A percentile compares a stretch with the other conserved stretches of the same genome.
These are phyloP conservation scores for Leptinotarsa juncta DNA, from an alignment of 2,888 invertebrate species.

Conservation along the genomic window DNA sequence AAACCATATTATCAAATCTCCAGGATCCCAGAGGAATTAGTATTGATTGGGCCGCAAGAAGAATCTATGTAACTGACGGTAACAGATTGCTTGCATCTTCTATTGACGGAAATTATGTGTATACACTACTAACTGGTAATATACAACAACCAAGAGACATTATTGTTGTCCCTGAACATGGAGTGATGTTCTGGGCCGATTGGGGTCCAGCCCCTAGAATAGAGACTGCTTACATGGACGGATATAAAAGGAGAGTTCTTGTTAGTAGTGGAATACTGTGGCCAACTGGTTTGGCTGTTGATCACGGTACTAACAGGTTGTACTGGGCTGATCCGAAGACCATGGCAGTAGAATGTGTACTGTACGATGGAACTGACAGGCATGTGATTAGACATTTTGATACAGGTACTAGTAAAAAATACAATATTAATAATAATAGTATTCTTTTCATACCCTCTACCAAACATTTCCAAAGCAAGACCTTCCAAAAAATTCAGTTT, in stretches of 20 bases:
- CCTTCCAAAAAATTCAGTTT: too few species aligned
- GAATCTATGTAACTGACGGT: constrained; percentile 78
- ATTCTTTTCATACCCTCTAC: too few species aligned
- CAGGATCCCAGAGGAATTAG: constrained; percentile 80
- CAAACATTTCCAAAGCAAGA: too few species aligned
- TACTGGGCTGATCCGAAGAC: constrained; percentile 90
- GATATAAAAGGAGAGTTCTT: constrained; percentile 66
- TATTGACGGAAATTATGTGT: constrained; percentile 70
- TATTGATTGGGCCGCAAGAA: constrained; percentile 76
- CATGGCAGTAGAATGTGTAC: constrained; percentile 76
- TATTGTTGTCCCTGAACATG: constrained; percentile 74
- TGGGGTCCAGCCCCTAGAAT: constrained; percentile 75
- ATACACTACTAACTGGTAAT: constrained; percentile 68
- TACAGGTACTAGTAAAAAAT: constrained; percentile 61
- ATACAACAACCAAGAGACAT: constrained; percentile 77
- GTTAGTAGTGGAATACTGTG: constrained; percentile 74
- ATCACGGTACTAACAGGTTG: constrained; percentile 78
- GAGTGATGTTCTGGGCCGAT: constrained; percentile 82
- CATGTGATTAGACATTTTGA: constrained; percentile 71
- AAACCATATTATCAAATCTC: constrained; percentile 66
- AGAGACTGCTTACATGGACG: constrained; percentile 75
- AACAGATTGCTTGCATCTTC: constrained; percentile 67
- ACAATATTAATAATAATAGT: neutral
- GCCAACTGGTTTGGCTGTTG: constrained; percentile 82
- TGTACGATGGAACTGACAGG: constrained; percentile 77